phyloP scores from a whole-genome alignment of 64 coral and sea anemone species.

The Montipora foliosa region DNA sequence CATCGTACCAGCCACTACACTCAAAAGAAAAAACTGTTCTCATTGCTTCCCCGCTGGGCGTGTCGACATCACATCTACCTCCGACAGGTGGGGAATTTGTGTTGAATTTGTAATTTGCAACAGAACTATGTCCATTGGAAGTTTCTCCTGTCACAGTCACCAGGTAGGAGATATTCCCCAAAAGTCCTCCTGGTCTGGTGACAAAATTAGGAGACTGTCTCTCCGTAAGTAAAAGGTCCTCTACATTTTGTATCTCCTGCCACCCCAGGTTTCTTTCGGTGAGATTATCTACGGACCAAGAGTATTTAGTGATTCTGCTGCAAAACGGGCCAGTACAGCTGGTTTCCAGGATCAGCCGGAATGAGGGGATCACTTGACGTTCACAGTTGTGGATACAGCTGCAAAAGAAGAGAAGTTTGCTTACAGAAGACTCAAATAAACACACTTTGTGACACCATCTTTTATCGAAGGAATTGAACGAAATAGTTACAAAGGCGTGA shows the following conservation, averaged over 20 bases:
- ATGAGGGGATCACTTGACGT: constrained; percentile 69
- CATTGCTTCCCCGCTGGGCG: constrained; percentile 60
- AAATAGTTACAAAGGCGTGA: too few species aligned
- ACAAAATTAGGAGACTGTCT: constrained; percentile 82
- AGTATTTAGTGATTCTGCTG: constrained; percentile 46
- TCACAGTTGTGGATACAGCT: constrained; percentile 84
- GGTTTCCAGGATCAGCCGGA: constrained; percentile 69
- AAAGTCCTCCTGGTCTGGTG: constrained; percentile 44
- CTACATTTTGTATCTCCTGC: constrained; percentile 37
- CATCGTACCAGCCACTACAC: constrained; percentile 78
- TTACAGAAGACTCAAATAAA: too few species aligned
- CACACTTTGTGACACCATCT: too few species aligned
- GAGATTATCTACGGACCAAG: constrained; percentile 53
- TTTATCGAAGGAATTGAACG: too few species aligned
- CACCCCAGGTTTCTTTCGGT: constrained; percentile 22
- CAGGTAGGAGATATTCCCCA: constrained; percentile 74
- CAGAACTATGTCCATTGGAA: constrained; percentile 29
- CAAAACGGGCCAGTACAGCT: constrained; percentile 72
- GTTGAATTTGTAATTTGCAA: constrained; percentile 64
- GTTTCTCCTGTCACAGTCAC: constrained; percentile 57
- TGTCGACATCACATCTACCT: constrained; percentile 67
- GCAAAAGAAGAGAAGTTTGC: not conserved
- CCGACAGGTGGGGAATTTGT: constrained; percentile 71
- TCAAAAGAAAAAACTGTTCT: constrained; percentile 66
- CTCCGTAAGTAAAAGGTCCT: constrained; percentile 67